A percentile compares a stretch with the other conserved stretches of the same genome.
Conservation (phyloP, 2,113 vertebrate species). For the Heterotilapia buettikoferi region DNA sequence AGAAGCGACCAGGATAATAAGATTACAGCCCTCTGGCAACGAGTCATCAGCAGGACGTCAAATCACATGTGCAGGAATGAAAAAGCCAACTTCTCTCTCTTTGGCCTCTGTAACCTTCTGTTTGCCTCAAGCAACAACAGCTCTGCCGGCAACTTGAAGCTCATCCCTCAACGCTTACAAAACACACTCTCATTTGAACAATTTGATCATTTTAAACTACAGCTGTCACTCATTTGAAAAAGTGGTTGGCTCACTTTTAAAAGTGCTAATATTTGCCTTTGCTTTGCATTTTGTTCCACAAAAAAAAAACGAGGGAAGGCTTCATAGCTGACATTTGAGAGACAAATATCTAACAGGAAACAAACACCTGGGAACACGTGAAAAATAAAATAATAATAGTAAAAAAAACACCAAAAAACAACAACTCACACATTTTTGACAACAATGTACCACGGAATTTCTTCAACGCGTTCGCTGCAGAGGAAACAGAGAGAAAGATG, state of each 20-base stretch:
- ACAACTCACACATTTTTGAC: constrained; percentile 67
- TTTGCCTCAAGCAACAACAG: neutral
- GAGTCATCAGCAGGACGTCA: constrained; percentile 18
- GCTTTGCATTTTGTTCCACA: constrained; percentile 53
- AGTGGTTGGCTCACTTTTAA: constrained; percentile 10
- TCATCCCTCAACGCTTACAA: neutral
- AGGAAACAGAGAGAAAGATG: constrained; percentile 35
- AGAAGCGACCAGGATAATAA: constrained; percentile 29
- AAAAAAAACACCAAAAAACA: neutral
- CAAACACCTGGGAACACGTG: constrained; percentile 39
- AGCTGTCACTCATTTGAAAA: constrained; percentile 41
- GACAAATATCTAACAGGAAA: constrained; percentile 49
- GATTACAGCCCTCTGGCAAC: constrained; percentile 39
- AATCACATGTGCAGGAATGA: constrained; percentile 6
- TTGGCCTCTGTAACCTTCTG: neutral
- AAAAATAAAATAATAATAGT: neutral
- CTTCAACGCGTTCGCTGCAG: constrained; percentile 67
- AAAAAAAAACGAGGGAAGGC: neutral
- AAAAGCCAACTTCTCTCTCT: neutral
- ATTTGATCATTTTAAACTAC: constrained; percentile 14
- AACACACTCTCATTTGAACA: neutral
- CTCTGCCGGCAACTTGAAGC: neutral
- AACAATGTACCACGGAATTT: constrained; percentile 72
- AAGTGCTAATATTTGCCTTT: constrained; percentile 60
- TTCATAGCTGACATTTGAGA: constrained; percentile 39